phyloP scores from a whole-genome alignment of 1,140 invertebrate species.

The Catajapyx aquilonaris region DNA sequence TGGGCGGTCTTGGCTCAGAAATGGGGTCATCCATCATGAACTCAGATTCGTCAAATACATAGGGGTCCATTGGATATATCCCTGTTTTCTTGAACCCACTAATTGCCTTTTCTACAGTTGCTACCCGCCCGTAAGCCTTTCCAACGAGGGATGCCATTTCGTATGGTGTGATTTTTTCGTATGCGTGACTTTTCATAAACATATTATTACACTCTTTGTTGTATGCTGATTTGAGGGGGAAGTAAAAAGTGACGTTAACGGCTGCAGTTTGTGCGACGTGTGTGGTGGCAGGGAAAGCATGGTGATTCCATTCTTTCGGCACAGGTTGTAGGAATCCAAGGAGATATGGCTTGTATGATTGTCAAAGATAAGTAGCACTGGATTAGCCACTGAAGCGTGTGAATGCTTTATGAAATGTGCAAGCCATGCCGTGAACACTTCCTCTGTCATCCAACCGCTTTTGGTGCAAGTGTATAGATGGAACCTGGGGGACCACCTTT shows the following conservation, averaged over 20 bases:
- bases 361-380: constrained; percentile 14
- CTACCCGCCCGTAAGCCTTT: constrained; percentile 16
- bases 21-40: neutral
- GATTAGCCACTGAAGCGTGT: constrained; percentile 7
- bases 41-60: neutral
- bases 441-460: constrained; percentile 18
- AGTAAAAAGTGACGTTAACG: constrained; percentile 18
- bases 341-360: constrained; percentile 18
- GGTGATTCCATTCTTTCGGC: constrained; percentile 17
- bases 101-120: constrained; percentile 8
- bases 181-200: too few relatives aligned
- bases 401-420: constrained; percentile 14
- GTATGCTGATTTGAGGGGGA: constrained; percentile 20
- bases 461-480: constrained; percentile 13
- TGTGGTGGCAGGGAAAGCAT: constrained; percentile 19
- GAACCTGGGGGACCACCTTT: constrained; percentile 19
- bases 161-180: constrained; percentile 16
- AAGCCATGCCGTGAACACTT: constrained; percentile 15
- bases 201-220: constrained; percentile 19
- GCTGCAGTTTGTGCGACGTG: constrained; percentile 19
- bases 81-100: neutral
- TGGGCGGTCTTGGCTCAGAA: neutral
- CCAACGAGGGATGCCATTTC: constrained; percentile 17
- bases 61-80: neutral
- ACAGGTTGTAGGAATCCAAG: constrained; percentile 11